A percentile compares a stretch with the other conserved stretches of the same genome.
Evolutionary conservation across 2,797 vertebrate species (phyloP).

Genomic region (Neosalanx taihuensis): DNA sequence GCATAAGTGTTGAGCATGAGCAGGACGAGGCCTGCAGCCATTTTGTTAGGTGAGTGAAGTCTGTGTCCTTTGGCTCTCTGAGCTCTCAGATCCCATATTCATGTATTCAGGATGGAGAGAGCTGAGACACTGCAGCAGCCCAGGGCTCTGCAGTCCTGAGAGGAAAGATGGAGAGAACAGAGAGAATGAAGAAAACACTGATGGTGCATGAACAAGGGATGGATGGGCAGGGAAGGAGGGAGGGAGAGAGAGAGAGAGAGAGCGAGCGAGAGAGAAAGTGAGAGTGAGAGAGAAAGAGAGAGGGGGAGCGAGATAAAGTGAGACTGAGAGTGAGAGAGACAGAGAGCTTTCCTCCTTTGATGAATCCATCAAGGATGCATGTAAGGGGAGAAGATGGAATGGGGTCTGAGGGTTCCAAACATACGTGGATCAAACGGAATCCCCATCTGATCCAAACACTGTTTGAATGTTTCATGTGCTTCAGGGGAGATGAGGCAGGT

Average conservation of each 20-base stretch:
- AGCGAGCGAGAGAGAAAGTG: constrained; percentile 2
- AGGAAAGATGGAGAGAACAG: constrained; percentile 20
- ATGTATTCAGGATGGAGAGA: constrained; percentile 39
- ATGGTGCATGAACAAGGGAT: constrained; percentile 1
- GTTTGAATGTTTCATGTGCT: constrained; percentile 9
- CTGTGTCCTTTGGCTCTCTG: constrained; percentile 38
- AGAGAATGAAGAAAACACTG: constrained; percentile 19
- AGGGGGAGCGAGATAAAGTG: constrained; percentile 13
- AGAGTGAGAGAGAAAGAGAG: constrained; percentile 12
- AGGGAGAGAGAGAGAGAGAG: constrained; percentile 23
- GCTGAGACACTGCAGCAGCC: constrained; percentile 50
- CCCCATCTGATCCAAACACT: constrained; percentile 41
- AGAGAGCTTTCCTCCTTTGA: constrained; percentile 23
- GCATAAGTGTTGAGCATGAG: constrained; percentile 24
- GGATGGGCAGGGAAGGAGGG: constrained; percentile 18
- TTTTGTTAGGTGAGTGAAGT: not conserved
- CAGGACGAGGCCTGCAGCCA: constrained; percentile 26
- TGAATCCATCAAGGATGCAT: constrained; percentile 30
- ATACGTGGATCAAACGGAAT: constrained; percentile 57
- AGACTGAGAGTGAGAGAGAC: not conserved
- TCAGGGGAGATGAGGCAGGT: not conserved
- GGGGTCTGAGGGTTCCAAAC: constrained; percentile 23
- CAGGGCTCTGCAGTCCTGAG: constrained; percentile 31
- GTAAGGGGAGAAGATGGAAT: constrained; percentile 13
- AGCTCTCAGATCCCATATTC: constrained; percentile 57